phyloP scores from a whole-genome alignment of 2,797 vertebrate genomes.

The Helarctos malayanus region DNA sequence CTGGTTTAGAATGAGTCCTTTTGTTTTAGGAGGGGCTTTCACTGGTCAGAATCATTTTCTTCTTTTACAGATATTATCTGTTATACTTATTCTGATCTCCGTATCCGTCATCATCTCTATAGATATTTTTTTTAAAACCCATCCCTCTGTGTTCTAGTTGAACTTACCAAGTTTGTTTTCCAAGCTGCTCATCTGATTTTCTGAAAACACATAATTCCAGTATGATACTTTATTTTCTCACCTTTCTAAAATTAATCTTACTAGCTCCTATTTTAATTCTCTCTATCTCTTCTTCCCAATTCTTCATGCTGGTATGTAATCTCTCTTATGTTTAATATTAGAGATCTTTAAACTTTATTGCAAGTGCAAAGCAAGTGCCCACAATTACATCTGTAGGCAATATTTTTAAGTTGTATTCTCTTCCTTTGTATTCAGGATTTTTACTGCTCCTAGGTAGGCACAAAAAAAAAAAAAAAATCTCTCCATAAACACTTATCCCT shows the following conservation, averaged over 20 bases:
- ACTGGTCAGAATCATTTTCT: not conserved
- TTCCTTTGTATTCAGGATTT: not conserved
- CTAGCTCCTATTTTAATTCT: conserved; percentile 34
- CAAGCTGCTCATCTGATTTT: conserved; percentile 10
- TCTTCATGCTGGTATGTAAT: not conserved
- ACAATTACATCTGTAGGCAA: not conserved
- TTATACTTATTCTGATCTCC: not conserved
- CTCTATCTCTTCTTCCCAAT: not conserved
- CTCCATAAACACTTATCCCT: conserved; percentile 31
- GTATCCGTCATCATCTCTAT: not conserved
- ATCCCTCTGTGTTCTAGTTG: not conserved
- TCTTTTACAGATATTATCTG: not conserved
- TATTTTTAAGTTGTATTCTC: not conserved
- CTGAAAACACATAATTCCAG: conserved; percentile 28
- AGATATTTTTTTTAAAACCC: not conserved
- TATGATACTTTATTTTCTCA: conserved; percentile 37
- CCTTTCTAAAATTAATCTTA: not conserved
- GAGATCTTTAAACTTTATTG: conserved; percentile 5
- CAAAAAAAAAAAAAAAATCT: conserved; percentile 1
- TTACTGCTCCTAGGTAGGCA: not conserved
- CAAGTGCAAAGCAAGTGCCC: conserved; percentile 34
- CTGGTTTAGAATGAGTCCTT: not conserved
- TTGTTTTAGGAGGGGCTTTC: not conserved
- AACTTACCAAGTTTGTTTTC: not conserved
- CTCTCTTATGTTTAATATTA: conserved; percentile 36